Percentiles rank a stretch among this genome's conserved stretches.
Conservation (phyloP, 2,797 vertebrate species). For the Enteromius trimaculatus region DNA sequence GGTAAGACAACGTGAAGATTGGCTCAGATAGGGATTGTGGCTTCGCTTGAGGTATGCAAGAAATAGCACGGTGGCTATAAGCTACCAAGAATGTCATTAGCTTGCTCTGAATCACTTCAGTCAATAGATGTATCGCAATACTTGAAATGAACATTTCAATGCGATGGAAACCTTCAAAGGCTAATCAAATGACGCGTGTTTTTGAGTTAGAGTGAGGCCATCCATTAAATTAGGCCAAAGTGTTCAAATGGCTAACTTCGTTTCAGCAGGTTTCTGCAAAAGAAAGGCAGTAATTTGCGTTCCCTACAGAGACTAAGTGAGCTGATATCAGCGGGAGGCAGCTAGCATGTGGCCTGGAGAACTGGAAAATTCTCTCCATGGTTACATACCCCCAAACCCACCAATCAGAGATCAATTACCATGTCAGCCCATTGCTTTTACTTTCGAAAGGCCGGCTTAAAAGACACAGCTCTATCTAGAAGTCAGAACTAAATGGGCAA, state of each 20-base stretch:
- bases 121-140: neutral
- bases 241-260: slow-evolving; percentile 35
- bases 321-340: slow-evolving; percentile 28
- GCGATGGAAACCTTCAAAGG: neutral
- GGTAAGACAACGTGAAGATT: slow-evolving; percentile 26
- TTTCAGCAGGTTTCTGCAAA: slow-evolving; percentile 33
- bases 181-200: neutral
- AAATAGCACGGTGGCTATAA: neutral
- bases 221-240: slow-evolving; percentile 33
- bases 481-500: neutral
- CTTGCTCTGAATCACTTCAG: neutral
- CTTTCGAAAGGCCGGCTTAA: neutral
- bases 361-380: slow-evolving; percentile 18
- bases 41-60: slow-evolving; percentile 9
- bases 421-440: neutral
- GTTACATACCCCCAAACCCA: neutral
- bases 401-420: slow-evolving; percentile 41
- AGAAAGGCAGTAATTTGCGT: slow-evolving; percentile 22
- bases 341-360: neutral
- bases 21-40: neutral
- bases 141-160: neutral
- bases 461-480: neutral
- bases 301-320: slow-evolving; percentile 37
- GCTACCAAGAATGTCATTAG: neutral
- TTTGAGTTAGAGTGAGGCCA: slow-evolving; percentile 20